Conservation (phyloP, 2,888 invertebrate genomes). For the Lasioglossum zephyrum region DNA sequence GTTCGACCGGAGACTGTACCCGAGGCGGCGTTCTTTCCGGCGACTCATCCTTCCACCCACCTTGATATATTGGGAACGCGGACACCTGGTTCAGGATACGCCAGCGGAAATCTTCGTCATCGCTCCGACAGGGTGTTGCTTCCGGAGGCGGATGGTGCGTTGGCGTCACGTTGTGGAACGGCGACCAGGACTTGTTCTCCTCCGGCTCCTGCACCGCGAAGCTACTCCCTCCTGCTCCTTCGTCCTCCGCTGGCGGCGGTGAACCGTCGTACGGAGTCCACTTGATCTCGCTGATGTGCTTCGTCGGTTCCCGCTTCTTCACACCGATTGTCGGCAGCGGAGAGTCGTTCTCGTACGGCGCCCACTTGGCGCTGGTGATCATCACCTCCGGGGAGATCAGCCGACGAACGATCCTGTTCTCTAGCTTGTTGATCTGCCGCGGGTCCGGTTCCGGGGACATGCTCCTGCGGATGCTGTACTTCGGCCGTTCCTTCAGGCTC, state of each 20-base stretch:
- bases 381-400: slow-evolving; percentile 81
- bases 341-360: slow-evolving; percentile 81
- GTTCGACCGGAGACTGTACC: slow-evolving; percentile 66
- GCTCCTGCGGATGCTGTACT: slow-evolving; percentile 81
- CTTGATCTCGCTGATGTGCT: slow-evolving; percentile 79
- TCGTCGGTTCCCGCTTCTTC: slow-evolving; percentile 79
- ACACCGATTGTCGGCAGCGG: slow-evolving; percentile 81
- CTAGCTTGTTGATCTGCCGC: slow-evolving; percentile 74
- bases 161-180: slow-evolving; percentile 80
- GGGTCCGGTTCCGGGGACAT: slow-evolving; percentile 82
- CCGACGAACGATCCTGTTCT: slow-evolving; percentile 78
- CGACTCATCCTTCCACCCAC: slow-evolving; percentile 82
- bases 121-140: slow-evolving; percentile 66
- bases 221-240: slow-evolving; percentile 30
- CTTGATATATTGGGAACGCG: slow-evolving; percentile 82
- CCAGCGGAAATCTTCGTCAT: slow-evolving; percentile 80
- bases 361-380: slow-evolving; percentile 80
- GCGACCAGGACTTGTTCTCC: slow-evolving; percentile 70
- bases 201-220: slow-evolving; percentile 70
- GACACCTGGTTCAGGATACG: slow-evolving; percentile 80
- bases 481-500: slow-evolving; percentile 81
- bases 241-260: slow-evolving; percentile 55
- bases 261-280: slow-evolving; percentile 81
- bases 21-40: slow-evolving; percentile 78
- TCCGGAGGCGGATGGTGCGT: slow-evolving; percentile 80